These are phyloP conservation scores for Pica pica DNA, from an alignment of 2,113 vertebrate species.

Conservation along the genomic window DNA sequence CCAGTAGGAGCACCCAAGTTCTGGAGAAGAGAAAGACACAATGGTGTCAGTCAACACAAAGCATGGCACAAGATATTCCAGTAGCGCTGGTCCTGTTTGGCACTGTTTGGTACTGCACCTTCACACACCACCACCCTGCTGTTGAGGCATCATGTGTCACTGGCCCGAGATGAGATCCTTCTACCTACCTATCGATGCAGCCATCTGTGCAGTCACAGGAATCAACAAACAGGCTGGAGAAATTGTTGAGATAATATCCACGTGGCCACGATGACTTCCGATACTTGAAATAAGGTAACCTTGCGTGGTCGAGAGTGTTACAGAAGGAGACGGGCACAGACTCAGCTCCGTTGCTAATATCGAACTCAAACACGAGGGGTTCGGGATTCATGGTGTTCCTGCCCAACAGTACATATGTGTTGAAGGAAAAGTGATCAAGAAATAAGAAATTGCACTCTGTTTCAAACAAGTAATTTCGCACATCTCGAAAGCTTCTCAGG, in stretches of 20 bases:
- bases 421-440: slow-evolving; percentile 90
- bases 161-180: neutral
- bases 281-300: slow-evolving; percentile 84
- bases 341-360: slow-evolving; percentile 86
- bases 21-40: neutral
- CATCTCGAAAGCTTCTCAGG: slow-evolving; percentile 79
- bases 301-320: slow-evolving; percentile 61
- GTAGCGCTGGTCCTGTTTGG: fast-evolving
- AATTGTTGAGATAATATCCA: slow-evolving; percentile 81
- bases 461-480: slow-evolving; percentile 80
- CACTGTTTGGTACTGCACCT: fast-evolving
- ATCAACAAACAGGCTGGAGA: slow-evolving; percentile 70
- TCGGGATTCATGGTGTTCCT: slow-evolving; percentile 27
- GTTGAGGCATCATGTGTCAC: fast-evolving
- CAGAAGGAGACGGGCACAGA: slow-evolving; percentile 82
- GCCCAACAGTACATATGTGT: slow-evolving; percentile 75
- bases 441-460: slow-evolving; percentile 81
- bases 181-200: slow-evolving; percentile 74
- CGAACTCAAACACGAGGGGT: slow-evolving; percentile 71
- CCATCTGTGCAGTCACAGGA: slow-evolving; percentile 89
- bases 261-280: slow-evolving; percentile 86
- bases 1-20: neutral
- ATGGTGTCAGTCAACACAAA: neutral
- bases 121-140: neutral
- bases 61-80: neutral